phyloP scores from a whole-genome alignment of 2,888 invertebrate species.

The Bombyx huttoni region DNA sequence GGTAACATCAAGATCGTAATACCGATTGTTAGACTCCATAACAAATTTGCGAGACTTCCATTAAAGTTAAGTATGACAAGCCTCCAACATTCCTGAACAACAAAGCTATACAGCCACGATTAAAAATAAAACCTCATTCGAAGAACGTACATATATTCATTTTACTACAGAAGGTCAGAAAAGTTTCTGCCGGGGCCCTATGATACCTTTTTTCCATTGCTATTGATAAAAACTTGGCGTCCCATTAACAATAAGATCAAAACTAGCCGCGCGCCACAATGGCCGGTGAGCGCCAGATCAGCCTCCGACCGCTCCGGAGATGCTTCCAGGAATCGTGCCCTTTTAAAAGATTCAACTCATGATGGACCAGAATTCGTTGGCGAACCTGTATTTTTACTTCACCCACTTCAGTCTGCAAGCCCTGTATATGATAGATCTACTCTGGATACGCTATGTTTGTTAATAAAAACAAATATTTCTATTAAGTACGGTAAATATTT shows the following conservation, averaged over 20 bases:
- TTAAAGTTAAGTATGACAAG: slow-evolving; percentile 38
- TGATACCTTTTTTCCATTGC: slow-evolving; percentile 64
- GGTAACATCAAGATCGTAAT: too few relatives aligned
- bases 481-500: neutral
- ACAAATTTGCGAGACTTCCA: neutral
- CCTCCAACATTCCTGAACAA: slow-evolving; percentile 69
- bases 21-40: too few relatives aligned
- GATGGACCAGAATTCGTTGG: slow-evolving; percentile 59
- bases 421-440: too few relatives aligned
- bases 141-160: slow-evolving; percentile 66
- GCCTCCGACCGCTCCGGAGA: slow-evolving; percentile 54
- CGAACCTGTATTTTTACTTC: slow-evolving; percentile 49
- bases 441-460: too few relatives aligned
- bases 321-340: slow-evolving; percentile 65
- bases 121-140: slow-evolving; percentile 70
- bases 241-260: slow-evolving; percentile 73
- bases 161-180: slow-evolving; percentile 67
- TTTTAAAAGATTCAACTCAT: slow-evolving; percentile 64
- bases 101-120: slow-evolving; percentile 62
- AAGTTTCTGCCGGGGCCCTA: slow-evolving; percentile 70
- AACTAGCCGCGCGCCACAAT: slow-evolving; percentile 69
- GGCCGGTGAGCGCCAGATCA: slow-evolving; percentile 53
- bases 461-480: too few relatives aligned
- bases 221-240: slow-evolving; percentile 66
- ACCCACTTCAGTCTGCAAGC: slow-evolving; percentile 1